Evolutionary conservation across 1,140 invertebrate genomes (phyloP), one percentile per base, ranked within the genome.

Genomic region (Scylla paramamosain): DNA sequence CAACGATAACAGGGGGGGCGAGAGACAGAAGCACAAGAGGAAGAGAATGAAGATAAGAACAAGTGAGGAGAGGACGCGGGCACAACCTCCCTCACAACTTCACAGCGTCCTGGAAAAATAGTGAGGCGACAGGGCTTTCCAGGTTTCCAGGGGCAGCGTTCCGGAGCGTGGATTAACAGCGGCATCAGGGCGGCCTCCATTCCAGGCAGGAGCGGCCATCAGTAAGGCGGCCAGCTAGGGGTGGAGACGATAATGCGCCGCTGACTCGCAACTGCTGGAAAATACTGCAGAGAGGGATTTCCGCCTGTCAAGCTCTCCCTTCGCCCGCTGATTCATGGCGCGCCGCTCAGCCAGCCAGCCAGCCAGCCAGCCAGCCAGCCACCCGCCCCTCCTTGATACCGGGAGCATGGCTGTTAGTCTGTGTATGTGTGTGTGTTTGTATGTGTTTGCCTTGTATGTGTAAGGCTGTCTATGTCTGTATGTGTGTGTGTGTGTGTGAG

Each of bases 111-210:
- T n/a, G 32, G 25, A 93, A 77, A 93, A 86, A 86, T 93, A 93
- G 46, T 29, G 83, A 52, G 39, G 45, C 32, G 83, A 93, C 77
- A 84, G 83, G 77, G 92, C 90, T 91, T 91, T 91, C 90, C 90
- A 14, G 59, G n/a, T 91, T 91, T 91, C 90, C 90, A 14, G 59
- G n/a, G 31, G 90, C 90, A 77, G n/a, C 52, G 90, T 91, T 91
- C 90, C 90, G 90, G 90, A 91, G 90, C 90, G 90, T 91, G 67
- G 90, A 77, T 77, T 91, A 91, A 91, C 90, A 91, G 90, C 90
- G 90, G 67, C 90, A 91, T 91, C 90, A 91, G 59, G 59, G 52
- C 90, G 29, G 90, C 90, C 90, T 91, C 90, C 90, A 91, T 91
- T 91, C 90, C 90, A 48, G 89, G 90, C 90, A 31, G 32, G 52